Evolutionary conservation across 2,888 invertebrate genomes (phyloP), one percentile per base, ranked within the genome.

Genomic region (Rhodophaea formosa): DNA sequence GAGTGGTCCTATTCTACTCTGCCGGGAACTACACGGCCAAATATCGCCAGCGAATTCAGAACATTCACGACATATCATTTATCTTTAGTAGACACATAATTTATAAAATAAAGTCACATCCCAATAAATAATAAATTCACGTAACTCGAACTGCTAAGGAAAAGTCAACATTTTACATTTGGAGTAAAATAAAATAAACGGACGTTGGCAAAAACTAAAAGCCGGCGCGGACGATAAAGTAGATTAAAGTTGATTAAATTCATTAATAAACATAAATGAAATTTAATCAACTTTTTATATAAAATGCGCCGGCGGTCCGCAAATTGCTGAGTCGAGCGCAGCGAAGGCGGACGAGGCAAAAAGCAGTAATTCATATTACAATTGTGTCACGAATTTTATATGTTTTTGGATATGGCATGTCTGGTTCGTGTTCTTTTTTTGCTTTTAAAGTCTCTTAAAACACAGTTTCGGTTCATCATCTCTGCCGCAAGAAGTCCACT

Each of bases 171-270:
- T 14, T 30, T 30, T 47, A 23, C 29, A 47, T 47, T 30, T n/a
- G 29, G 8, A 47, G 29, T 47, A 14, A 39, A 30, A 30, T 47
- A 45, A 45, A 17, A 23, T 23, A 47, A n/a, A 46, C 12, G 17
- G n/a, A 39, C 39, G 45, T n/a, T 23, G 14, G 30, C 47, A 47
- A 30, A 47, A 47, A 47, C 47, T 47, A 12, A 47, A 47, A 46
- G 46, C 46, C 47, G 30, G 15, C 47, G 47, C 47, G 7, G 47
- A 30, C 47, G 23, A 47, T 47, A 47, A 47, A 47, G 46, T 29
- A 47, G 46, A 29, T 46, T 45, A 45, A 47, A 30, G 30, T 46
- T 47, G 47, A 47, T 47, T 47, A 47, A 30, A 47, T 47, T 47
- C 30, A 47, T 47, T 47, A 30, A 47, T 47, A 8, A 14, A 8